Base-by-base conservation (phyloP, 2,113 vertebrate species). In the Scomber japonicus region DNA sequence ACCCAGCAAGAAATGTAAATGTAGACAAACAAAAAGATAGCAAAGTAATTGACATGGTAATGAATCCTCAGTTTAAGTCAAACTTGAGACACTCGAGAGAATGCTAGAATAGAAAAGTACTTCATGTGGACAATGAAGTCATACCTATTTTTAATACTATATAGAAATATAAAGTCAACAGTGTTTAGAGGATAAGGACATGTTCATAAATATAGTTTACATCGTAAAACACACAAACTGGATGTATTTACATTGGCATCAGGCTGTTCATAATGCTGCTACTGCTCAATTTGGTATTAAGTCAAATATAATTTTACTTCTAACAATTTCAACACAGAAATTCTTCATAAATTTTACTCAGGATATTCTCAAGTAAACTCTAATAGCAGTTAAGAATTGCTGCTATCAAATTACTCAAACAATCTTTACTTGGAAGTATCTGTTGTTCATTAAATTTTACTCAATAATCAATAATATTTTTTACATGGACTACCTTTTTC, bases 1-100 rank as follows among this genome's bases (percentile, higher is more conserved):
- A 64, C 60, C 49, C 1, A 55, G 45, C 19, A 56, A 61, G 60
- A 75, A 83, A 86, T 87, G 60, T 73, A 87, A 84, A 87, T 69
- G n/a, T 5, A 46, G 63, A 71, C 54, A 75, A 56, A 66, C 63
- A 69, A 85, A 83, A 79, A 62, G 82, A 75, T 50, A 65, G 53
- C 21, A 21, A 75, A 65, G 54, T 73, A 65, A 78, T 71, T 82
- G 72, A 75, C 66, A 59, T 57, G 17, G 21, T 56, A 75, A 85
- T 88, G 61, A 56, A 82, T 83, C 53, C 35, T 64, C 17, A 44
- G 50, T 81, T 77, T 75, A 71, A 77, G 57, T 61, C 78, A 83
- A 59, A 35, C 61, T 67, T 60, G 54, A 54, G 45, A 83, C 31
- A 80, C 27, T 15, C 45, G 1, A 53, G 30, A 61, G 11, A 48